A percentile compares a stretch with the other conserved stretches of the same genome.
Conservation (phyloP, 2,113 vertebrate genomes). For the Thunnus thynnus region DNA sequence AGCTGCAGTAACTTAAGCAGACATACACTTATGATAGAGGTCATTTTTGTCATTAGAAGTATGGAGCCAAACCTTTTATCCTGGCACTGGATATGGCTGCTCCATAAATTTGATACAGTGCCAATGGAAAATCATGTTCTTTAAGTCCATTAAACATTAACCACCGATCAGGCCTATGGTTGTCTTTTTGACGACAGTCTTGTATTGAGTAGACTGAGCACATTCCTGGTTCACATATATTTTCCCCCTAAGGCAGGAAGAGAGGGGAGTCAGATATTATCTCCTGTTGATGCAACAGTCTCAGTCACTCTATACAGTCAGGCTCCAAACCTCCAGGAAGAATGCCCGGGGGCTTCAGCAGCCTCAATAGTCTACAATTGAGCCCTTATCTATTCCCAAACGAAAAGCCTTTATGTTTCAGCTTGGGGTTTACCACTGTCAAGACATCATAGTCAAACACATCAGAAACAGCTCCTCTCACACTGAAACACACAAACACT, state of each 20-base stretch:
- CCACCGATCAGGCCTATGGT: constrained; percentile 45
- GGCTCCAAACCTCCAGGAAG: constrained; percentile 57
- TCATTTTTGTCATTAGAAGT: constrained; percentile 65
- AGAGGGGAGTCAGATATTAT: constrained; percentile 59
- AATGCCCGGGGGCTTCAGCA: constrained; percentile 48
- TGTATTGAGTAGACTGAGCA: constrained; percentile 46
- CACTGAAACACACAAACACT: not conserved
- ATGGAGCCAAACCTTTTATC: constrained; percentile 57
- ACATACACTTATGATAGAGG: constrained; percentile 49
- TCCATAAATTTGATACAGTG: constrained; percentile 71
- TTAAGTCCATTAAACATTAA: constrained; percentile 78
- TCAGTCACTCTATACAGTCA: constrained; percentile 45
- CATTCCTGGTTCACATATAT: constrained; percentile 55
- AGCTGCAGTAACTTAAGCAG: constrained; percentile 47
- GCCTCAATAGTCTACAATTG: constrained; percentile 39
- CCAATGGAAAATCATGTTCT: constrained; percentile 70
- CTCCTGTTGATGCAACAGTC: constrained; percentile 63
- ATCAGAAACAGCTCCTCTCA: constrained; percentile 30
- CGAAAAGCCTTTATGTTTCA: constrained; percentile 47
- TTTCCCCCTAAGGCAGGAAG: constrained; percentile 38
- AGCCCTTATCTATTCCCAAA: constrained; percentile 57
- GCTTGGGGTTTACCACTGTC: constrained; percentile 31
- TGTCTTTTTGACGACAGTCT: constrained; percentile 50
- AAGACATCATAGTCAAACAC: constrained; percentile 38
- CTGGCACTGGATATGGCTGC: constrained; percentile 48